Conservation (phyloP, 2,113 vertebrate genomes). For the Paradisaea rubra region DNA sequence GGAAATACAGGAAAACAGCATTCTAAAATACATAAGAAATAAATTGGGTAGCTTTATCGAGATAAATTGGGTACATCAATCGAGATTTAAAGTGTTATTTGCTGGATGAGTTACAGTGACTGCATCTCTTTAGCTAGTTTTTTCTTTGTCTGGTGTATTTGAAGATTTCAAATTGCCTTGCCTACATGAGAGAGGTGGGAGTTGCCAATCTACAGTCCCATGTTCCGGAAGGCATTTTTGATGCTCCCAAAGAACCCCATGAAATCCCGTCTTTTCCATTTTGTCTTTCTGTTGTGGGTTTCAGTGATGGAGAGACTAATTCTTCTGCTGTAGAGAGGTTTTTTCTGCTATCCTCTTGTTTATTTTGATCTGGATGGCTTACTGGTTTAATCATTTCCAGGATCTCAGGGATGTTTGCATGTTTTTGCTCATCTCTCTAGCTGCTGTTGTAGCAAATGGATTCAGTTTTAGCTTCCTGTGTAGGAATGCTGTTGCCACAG, state of each 20-base stretch:
- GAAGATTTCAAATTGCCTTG: not conserved
- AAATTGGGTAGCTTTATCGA: not conserved
- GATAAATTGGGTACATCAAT: not conserved
- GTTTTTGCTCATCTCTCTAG: not conserved
- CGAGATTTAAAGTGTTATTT: not conserved
- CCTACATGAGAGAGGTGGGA: not conserved
- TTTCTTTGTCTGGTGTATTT: not conserved
- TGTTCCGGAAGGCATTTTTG: not conserved
- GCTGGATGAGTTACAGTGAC: not conserved
- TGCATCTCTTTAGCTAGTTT: not conserved
- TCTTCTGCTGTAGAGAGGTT: not conserved
- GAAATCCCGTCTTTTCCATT: not conserved
- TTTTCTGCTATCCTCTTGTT: not conserved
- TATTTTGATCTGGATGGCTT: not conserved
- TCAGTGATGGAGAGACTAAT: not conserved
- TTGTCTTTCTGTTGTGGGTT: not conserved
- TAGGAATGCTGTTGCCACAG: not conserved
- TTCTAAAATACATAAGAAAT: not conserved
- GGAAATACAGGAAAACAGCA: not conserved
- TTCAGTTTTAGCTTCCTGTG: not conserved
- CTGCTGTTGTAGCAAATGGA: not conserved
- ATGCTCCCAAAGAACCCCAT: not conserved
- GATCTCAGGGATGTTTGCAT: not conserved
- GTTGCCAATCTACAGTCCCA: fast-evolving
- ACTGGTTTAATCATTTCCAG: not conserved